Evolutionary conservation across 1,140 invertebrate genomes (phyloP), one percentile per base, ranked within the genome.

Genomic region (Pachyrhynchus sulphureomaculatus): DNA sequence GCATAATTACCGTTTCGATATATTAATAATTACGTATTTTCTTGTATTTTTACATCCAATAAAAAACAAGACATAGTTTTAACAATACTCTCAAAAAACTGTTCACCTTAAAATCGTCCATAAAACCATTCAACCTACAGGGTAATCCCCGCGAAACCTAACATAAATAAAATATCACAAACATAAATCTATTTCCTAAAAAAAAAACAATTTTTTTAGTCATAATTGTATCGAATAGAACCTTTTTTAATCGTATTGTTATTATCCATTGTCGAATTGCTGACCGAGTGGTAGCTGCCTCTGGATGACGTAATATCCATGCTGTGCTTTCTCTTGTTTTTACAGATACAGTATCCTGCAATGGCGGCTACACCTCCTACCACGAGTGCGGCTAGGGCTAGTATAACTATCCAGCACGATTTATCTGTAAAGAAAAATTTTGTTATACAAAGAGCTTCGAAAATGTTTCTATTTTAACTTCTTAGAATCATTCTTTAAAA

Each of bases 211-310:
- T 23, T 18, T 20, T 2, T n/a, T 41, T 26, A 56, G 5, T 58
- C 44, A 41, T 44, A 44, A n/a, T 52, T 47, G 36, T 36, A 51
- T 20, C 48, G 15, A 15, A 66, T 36, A 17, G 37, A 41, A 29
- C 54, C 44, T 17, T 66, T 63, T 32, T 61, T 67, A 20, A 59
- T 67, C 6, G 52, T 64, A 41, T 67, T 67, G 53, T 67, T 67
- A 33, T 67, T 58, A 17, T 56, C 53, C n/a, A 23, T 37, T 4
- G 24, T 53, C 10, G 42, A 17, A 20, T 33, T 66, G 21, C 47
- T 49, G 13, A 66, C 65, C 5, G 41, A 54, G n/a, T 56, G 60
- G 49, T 66, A 66, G 29, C 32, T 62, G 12, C 59, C 51, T 29
- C 59, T 44, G 12, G 55, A 55, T 9, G 49, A 33, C 3, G 55